Evolutionary conservation across 1,140 invertebrate genomes (phyloP).

Genomic region (Holcopasites calliopsidis): DNA sequence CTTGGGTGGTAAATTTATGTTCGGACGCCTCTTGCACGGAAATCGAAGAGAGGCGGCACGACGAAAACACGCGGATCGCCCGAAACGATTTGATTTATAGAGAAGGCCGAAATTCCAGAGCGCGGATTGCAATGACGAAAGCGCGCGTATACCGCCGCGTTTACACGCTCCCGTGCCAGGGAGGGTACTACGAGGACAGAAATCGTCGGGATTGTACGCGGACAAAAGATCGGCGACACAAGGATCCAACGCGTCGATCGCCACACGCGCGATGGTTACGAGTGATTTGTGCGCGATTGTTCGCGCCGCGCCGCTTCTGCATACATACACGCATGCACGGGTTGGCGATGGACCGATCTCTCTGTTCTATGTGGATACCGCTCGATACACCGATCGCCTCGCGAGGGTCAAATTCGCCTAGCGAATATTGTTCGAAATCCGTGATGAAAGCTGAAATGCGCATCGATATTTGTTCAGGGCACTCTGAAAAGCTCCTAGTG

Average conservation of each 20-base stretch:
- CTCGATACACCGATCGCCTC: constrained; percentile 20
- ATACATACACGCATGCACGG: neutral
- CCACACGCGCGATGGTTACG: constrained; percentile 42
- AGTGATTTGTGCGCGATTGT: constrained; percentile 52
- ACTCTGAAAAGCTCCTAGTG: too few species aligned
- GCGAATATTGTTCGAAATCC: constrained; percentile 18
- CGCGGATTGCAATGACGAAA: constrained; percentile 3
- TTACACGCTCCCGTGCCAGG: constrained; percentile 1
- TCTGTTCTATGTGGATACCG: too few species aligned
- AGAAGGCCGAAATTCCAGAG: neutral
- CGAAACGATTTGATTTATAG: constrained; percentile 14
- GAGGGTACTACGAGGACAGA: constrained; percentile 12
- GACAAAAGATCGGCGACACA: constrained; percentile 49
- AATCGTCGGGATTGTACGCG: constrained; percentile 39
- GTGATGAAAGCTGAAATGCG: neutral
- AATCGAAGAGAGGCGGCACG: neutral
- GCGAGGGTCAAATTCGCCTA: constrained; percentile 14
- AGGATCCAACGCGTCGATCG: constrained; percentile 45
- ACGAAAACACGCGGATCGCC: neutral
- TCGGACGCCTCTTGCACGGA: too few species aligned
- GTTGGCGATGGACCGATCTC: neutral
- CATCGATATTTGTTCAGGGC: too few species aligned
- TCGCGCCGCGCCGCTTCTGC: constrained; percentile 24
- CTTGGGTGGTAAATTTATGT: neutral
- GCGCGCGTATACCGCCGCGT: constrained; percentile 7